Conservation (phyloP, 2,888 invertebrate species). For the Thymelicus sylvestris region DNA sequence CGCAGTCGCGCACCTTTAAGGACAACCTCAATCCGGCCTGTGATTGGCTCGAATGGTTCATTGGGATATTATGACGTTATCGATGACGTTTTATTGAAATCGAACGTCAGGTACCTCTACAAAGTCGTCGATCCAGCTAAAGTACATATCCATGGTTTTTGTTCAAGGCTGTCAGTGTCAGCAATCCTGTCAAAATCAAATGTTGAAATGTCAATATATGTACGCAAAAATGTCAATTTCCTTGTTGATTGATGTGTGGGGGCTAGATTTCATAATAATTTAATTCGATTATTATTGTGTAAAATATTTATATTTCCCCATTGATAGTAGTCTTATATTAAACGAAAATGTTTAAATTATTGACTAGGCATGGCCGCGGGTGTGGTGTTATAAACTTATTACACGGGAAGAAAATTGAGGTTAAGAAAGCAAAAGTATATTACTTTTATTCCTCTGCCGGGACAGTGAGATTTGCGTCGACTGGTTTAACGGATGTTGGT, state of each 20-base stretch:
- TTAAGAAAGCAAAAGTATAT: conserved; percentile 75
- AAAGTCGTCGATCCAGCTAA: too few species aligned
- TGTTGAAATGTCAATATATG: too few species aligned
- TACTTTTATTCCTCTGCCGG: conserved; percentile 73
- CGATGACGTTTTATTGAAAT: too few species aligned
- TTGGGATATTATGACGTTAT: too few species aligned
- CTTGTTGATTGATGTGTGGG: conserved; percentile 14
- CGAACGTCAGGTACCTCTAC: too few species aligned
- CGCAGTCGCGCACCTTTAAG: too few species aligned
- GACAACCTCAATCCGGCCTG: too few species aligned
- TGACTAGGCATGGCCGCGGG: conserved; percentile 70
- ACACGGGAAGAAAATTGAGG: conserved; percentile 76
- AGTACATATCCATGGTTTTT: too few species aligned
- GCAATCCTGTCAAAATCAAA: neutral
- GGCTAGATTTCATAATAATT: conserved; percentile 29
- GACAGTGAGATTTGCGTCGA: conserved; percentile 70
- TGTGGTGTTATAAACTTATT: conserved; percentile 70
- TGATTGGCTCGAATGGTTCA: too few species aligned
- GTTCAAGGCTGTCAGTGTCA: neutral
- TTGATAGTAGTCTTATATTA: neutral
- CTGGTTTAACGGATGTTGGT: conserved; percentile 54
- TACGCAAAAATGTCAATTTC: neutral
- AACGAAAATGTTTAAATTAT: conserved; percentile 72
- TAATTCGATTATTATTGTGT: neutral
- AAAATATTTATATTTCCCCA: neutral